Evolutionary conservation across 2,113 vertebrate species (phyloP).

Genomic region (Apodemus sylvaticus): DNA sequence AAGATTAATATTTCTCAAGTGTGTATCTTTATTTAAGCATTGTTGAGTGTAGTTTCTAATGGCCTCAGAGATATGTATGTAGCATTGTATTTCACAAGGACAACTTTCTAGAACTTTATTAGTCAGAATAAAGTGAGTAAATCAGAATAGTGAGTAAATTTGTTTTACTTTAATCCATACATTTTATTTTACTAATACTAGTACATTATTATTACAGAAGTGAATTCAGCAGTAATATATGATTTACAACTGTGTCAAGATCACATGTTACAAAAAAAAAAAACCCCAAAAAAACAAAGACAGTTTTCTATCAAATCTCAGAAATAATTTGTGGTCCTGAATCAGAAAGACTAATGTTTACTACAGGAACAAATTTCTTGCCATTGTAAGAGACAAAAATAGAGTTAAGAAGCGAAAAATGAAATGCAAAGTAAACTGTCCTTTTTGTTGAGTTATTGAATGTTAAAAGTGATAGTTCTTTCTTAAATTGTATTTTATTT

Average conservation of each 20-base stretch:
- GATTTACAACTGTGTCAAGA: neutral
- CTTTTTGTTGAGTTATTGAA: neutral
- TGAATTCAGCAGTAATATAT: neutral
- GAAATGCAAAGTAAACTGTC: neutral
- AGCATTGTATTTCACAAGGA: neutral
- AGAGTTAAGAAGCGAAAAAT: neutral
- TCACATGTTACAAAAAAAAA: neutral
- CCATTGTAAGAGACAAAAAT: neutral
- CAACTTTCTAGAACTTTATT: neutral
- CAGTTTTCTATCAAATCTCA: neutral
- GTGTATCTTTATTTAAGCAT: neutral
- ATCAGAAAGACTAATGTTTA: neutral
- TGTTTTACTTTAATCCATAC: neutral
- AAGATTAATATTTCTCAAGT: neutral
- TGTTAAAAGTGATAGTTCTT: neutral
- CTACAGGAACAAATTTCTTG: neutral
- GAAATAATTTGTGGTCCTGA: neutral
- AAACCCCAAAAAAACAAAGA: no score
- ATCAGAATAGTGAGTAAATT: neutral
- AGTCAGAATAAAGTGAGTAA: no score
- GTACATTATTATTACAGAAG: neutral
- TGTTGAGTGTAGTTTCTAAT: neutral
- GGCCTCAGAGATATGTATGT: neutral
- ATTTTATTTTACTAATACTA: neutral
- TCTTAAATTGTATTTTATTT: no score